Evolutionary conservation across 1,140 invertebrate genomes (phyloP), one percentile per base, ranked within the genome.

Genomic region (Homalodisca vitripennis): DNA sequence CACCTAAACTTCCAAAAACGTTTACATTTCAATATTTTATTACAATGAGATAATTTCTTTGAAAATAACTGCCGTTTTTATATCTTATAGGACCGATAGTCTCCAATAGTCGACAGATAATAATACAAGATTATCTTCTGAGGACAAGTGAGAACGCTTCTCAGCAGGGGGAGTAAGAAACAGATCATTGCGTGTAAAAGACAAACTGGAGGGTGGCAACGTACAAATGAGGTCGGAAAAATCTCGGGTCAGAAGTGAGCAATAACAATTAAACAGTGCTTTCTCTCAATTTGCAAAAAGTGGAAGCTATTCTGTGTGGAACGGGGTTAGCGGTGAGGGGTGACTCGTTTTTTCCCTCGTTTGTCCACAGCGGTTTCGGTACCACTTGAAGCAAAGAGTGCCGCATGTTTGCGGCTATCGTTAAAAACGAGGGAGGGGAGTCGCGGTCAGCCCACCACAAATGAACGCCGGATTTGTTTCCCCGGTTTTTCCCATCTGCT

Each of bases 271-370:
- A 60, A 60, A 60, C 24, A 24, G 26, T 26, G 55, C 55, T 60
- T 60, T 60, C 55, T 60, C 55, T 60, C 55, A 60, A 60, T 60
- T 60, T 60, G 55, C 24, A 60, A 60, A 60, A 60, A 60, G 14
- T 24, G 10, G n/a, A 24, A 27, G 55, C 24, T 10, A 27, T 60
- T 26, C 55, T 6, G 26, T 13, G 55, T 2, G 48, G 48, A n/a
- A n/a, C n/a, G n/a, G n/a, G n/a, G n/a, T n/a, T n/a, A n/a, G n/a
- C n/a, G n/a, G n/a, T n/a, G n/a, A n/a, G n/a, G n/a, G n/a, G n/a
- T n/a, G n/a, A n/a, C n/a, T n/a, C n/a, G n/a, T n/a, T n/a, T n/a
- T n/a, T n/a, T n/a, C n/a, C n/a, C n/a, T n/a, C n/a, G 12, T 53
- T 60, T 60, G 55, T 30, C 22, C 2, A 29, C 55, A 14, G 55